phyloP scores from a whole-genome alignment of 2,797 vertebrate genomes.

The Serranus cabrilla region DNA sequence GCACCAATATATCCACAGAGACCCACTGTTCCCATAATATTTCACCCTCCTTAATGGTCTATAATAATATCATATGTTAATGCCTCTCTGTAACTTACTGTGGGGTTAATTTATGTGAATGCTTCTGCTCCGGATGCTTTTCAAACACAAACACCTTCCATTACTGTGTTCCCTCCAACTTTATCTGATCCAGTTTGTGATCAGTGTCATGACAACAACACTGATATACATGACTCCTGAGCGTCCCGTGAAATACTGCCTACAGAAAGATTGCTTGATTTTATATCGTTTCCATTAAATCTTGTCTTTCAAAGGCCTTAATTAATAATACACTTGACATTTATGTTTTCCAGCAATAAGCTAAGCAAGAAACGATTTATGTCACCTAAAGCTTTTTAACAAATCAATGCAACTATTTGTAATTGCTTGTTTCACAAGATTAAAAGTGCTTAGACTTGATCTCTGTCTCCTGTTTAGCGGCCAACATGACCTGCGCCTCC shows the following conservation, averaged over 20 bases:
- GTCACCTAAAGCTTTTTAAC: conserved; percentile 99
- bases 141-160: conserved; percentile 49
- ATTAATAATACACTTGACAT: conserved; percentile 96
- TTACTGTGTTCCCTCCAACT: conserved; percentile 8
- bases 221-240: conserved; percentile 53
- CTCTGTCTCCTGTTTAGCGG: conserved; percentile 94
- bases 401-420: conserved; percentile 99
- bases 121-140: conserved; percentile 26
- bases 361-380: conserved; percentile 99
- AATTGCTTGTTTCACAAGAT: conserved; percentile 99
- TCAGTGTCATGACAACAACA: conserved; percentile 70
- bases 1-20: conserved; percentile 45
- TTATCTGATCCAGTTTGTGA: conserved; percentile 48
- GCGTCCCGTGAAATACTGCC: conserved; percentile 77
- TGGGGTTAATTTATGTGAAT: conserved; percentile 37
- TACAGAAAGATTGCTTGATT: conserved; percentile 77
- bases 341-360: conserved; percentile 96
- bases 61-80: conserved; percentile 68
- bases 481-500: conserved; percentile 91
- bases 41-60: conserved; percentile 66
- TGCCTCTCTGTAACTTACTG: conserved; percentile 51
- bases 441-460: conserved; percentile 98
- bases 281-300: conserved; percentile 89
- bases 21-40: conserved; percentile 42
- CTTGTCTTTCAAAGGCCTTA: conserved; percentile 90